These are phyloP conservation scores for Metacarcinus magister DNA, from an alignment of 2,888 invertebrate species.

Conservation along the genomic window DNA sequence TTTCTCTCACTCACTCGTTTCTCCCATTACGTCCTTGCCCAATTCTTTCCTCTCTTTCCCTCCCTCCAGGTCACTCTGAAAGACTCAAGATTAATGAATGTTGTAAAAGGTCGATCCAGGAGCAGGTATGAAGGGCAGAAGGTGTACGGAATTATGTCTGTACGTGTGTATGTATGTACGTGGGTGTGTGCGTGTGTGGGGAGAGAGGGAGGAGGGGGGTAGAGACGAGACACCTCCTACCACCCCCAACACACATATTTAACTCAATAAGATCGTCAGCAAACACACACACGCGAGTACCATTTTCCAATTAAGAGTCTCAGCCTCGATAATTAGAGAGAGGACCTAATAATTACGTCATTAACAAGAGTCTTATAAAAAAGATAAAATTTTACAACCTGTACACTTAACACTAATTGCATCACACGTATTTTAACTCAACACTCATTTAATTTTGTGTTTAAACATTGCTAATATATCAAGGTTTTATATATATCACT, in stretches of 20 bases:
- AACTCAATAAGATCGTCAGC: neutral
- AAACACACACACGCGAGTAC: neutral
- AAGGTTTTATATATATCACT: too few relatives aligned
- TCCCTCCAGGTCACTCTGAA: neutral
- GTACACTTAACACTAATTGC: too few relatives aligned
- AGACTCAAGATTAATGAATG: conserved; percentile 5
- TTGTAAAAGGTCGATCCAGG: neutral
- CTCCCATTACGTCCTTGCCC: neutral
- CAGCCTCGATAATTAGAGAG: neutral
- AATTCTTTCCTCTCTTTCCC: neutral
- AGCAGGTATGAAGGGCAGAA: neutral
- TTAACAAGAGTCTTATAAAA: too few relatives aligned
- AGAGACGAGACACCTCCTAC: neutral
- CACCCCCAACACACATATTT: neutral
- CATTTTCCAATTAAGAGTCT: neutral
- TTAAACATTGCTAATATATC: too few relatives aligned
- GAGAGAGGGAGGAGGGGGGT: too few relatives aligned
- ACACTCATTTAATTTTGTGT: too few relatives aligned
- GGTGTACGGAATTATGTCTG: neutral
- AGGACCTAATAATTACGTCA: neutral
- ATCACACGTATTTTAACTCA: too few relatives aligned
- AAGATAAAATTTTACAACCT: too few relatives aligned
- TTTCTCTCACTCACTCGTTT: neutral
- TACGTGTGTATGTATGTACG: neutral
- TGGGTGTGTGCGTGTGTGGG: neutral